Conservation (phyloP, 2,113 vertebrate species). For the Dipodomys spectabilis region DNA sequence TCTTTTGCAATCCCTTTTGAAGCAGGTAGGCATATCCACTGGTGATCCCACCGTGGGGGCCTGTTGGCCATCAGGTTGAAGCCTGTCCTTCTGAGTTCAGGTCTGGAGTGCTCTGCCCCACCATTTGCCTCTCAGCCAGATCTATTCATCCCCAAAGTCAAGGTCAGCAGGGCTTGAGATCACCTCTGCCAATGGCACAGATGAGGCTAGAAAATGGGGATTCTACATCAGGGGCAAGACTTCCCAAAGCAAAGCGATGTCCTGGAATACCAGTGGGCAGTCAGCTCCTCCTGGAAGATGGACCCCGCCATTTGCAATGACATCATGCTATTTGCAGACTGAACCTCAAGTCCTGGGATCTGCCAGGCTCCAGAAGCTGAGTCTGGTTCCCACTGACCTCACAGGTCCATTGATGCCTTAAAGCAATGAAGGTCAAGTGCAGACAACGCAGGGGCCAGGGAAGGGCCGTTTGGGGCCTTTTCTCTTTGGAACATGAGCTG, state of each 20-base stretch:
- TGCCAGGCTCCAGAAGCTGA: background rate
- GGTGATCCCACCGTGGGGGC: background rate
- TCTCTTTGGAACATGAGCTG: background rate
- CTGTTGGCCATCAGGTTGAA: rapidly evolving
- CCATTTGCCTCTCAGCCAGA: too few species aligned
- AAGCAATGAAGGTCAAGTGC: background rate
- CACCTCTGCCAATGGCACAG: background rate
- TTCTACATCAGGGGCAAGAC: background rate
- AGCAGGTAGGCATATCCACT: background rate
- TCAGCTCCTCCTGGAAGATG: background rate
- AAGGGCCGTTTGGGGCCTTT: background rate
- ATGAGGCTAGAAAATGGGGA: background rate
- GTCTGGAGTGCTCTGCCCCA: background rate
- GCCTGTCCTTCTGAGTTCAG: background rate
- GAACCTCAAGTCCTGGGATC: background rate
- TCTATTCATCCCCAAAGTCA: background rate
- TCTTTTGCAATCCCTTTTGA: background rate
- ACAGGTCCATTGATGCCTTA: background rate
- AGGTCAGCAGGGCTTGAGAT: background rate
- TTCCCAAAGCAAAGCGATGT: background rate
- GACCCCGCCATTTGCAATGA: background rate
- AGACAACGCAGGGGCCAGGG: background rate
- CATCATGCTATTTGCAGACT: background rate
- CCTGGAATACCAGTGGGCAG: background rate
- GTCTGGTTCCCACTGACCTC: background rate